Evolutionary conservation across 2,113 vertebrate species (phyloP).

Genomic region (Ammodytes dubius): DNA sequence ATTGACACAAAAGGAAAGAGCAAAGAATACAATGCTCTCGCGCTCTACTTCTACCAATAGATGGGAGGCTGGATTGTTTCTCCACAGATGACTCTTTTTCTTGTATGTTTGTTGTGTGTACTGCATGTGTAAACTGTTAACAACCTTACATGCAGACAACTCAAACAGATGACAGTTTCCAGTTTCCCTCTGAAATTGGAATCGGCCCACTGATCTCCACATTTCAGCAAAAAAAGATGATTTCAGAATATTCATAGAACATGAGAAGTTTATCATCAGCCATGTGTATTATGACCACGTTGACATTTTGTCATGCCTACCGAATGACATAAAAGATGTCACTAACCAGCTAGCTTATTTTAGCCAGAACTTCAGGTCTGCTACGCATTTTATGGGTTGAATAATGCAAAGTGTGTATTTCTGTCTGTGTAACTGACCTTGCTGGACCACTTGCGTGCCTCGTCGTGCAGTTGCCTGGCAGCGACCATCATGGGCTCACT

Average conservation of each 20-base stretch:
- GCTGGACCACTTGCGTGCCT: slow-evolving; percentile 99
- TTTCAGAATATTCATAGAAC: slow-evolving; percentile 31
- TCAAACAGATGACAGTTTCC: slow-evolving; percentile 79
- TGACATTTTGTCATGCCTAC: slow-evolving; percentile 6
- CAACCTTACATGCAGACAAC: slow-evolving; percentile 52
- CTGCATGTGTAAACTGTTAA: neutral
- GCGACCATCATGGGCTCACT: slow-evolving; percentile 99
- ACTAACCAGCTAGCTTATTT: neutral
- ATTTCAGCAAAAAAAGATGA: slow-evolving; percentile 62
- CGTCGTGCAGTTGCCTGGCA: slow-evolving; percentile 95
- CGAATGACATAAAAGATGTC: neutral
- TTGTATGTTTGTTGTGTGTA: slow-evolving; percentile 8
- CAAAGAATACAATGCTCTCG: neutral
- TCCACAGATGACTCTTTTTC: neutral
- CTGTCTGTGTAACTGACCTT: slow-evolving; percentile 77
- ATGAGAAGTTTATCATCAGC: neutral
- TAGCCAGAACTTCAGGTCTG: neutral
- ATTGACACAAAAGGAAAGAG: neutral
- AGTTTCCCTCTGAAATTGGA: slow-evolving; percentile 75
- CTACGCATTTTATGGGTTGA: neutral
- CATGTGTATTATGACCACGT: slow-evolving; percentile 2
- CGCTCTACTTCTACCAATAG: neutral
- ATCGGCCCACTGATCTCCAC: slow-evolving; percentile 65
- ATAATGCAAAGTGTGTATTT: neutral
- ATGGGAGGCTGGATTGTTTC: neutral